Base-by-base conservation (phyloP, 2,888 invertebrate species). In the Eupithecia subumbrata region DNA sequence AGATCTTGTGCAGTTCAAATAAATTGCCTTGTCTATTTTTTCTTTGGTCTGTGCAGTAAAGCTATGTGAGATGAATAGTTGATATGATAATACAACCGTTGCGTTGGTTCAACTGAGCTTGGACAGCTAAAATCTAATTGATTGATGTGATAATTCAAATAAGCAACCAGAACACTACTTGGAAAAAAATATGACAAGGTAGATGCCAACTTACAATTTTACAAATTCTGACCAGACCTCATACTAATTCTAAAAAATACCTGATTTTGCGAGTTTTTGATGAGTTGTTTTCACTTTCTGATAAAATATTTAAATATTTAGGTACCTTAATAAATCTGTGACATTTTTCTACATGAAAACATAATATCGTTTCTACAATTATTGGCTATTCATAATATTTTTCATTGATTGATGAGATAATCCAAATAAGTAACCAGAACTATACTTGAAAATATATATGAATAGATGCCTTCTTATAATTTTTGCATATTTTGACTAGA, bases 371-470 rank as follows among this genome's bases (percentile, higher is more conserved):
- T 40, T 40, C 9, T 0, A 37, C 5, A 37, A 37, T 37, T 37
- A 37, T 37, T 37, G 37, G 2, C 34, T 34, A 34, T 5, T 34
- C 2, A 5, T 34, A n/a, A n/a, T n/a, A n/a, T n/a, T n/a, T n/a
- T n/a, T n/a, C n/a, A 93, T 91, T 91, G 93, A 94, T 94, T 91
- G 88, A 89, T 92, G 84, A 90, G 92, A 93, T 94, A 92, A 91
- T 89, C 92, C 89, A 90, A 86, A 89, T 82, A 87, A 87, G 60
- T 45, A 40, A 43, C 37, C 25, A 18, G 18, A 34, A 37, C 8
- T 16, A n/a, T 56, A 73, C n/a, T 22, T n/a, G n/a, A 87, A 88
- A 81, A 77, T 22, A 9, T 9, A 40, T 9, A 40, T 40, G 37
- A 37, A 5, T 40, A 40, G 11, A 11, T 40, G 3, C 3, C 4